Conservation (phyloP, 1,140 invertebrate genomes). For the Orussus abietinus region DNA sequence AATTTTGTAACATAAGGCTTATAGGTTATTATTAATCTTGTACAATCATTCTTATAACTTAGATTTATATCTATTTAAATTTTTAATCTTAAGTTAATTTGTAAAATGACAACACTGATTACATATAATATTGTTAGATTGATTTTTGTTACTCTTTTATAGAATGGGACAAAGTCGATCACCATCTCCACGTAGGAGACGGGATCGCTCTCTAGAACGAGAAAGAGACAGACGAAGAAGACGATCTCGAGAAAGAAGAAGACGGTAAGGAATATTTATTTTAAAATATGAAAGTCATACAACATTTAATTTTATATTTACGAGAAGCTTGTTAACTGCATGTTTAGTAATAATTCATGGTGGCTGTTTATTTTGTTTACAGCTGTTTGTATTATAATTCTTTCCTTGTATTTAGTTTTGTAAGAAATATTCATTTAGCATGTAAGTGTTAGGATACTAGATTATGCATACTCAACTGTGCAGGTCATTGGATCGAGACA, state of each 20-base stretch:
- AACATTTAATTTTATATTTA: not conserved
- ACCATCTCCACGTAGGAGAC: constrained; percentile 48
- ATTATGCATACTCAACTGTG: too few species aligned
- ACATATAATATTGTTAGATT: too few species aligned
- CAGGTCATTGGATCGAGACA: constrained; percentile 44
- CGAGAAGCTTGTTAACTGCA: not conserved
- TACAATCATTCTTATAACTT: too few species aligned
- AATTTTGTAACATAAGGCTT: too few species aligned
- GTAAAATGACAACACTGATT: too few species aligned
- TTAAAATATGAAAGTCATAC: constrained; percentile 8
- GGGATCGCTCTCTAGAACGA: constrained; percentile 55
- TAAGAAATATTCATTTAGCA: not conserved
- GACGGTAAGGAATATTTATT: constrained; percentile 30
- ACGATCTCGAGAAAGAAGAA: constrained; percentile 54
- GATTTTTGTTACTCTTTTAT: too few species aligned
- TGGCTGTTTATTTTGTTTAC: not conserved
- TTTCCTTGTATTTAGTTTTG: not conserved
- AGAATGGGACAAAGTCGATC: constrained; percentile 47
- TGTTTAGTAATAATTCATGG: constrained; percentile 2
- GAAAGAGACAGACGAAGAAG: constrained; percentile 54
- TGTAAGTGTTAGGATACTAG: not conserved
- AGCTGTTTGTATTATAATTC: constrained; percentile 2
- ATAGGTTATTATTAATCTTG: too few species aligned
- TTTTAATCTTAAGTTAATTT: too few species aligned
- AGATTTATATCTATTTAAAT: too few species aligned